These are phyloP conservation scores for Brachylomia viminalis DNA, from an alignment of 2,888 invertebrate species.

Conservation along the genomic window DNA sequence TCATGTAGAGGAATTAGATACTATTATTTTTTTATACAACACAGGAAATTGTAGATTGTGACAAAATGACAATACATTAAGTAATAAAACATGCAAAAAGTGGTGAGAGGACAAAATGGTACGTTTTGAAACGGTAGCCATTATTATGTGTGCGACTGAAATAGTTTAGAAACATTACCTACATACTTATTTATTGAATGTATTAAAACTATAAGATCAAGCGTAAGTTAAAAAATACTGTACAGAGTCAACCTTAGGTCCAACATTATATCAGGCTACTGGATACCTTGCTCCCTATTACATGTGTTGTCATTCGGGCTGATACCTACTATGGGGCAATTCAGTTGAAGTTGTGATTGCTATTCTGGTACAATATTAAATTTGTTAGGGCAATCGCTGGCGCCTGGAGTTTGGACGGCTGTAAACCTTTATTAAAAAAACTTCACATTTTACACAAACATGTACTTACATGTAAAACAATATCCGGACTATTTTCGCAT, in stretches of 20 bases:
- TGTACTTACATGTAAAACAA: too few relatives aligned
- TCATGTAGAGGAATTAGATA: slow-evolving; percentile 51
- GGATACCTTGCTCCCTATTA: background rate
- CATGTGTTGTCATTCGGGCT: too few relatives aligned
- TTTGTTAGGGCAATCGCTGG: too few relatives aligned
- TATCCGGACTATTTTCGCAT: too few relatives aligned
- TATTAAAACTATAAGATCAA: background rate
- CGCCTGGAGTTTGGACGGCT: too few relatives aligned
- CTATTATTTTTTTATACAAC: slow-evolving; percentile 55
- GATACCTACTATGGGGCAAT: too few relatives aligned
- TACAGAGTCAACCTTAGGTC: background rate
- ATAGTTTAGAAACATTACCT: background rate
- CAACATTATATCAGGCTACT: too few relatives aligned
- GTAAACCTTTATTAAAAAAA: too few relatives aligned
- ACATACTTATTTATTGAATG: background rate
- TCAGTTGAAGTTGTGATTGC: too few relatives aligned
- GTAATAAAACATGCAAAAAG: slow-evolving; percentile 52
- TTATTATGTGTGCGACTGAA: background rate
- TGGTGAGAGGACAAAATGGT: slow-evolving; percentile 17
- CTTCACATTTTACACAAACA: too few relatives aligned
- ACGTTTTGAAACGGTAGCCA: slow-evolving; percentile 12
- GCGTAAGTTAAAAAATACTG: too few relatives aligned
- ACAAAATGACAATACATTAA: slow-evolving; percentile 59
- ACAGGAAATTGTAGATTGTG: slow-evolving; percentile 60
- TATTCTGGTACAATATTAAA: too few relatives aligned